Base-by-base conservation (phyloP, 2,113 vertebrate species). In the Mixornis gularis region DNA sequence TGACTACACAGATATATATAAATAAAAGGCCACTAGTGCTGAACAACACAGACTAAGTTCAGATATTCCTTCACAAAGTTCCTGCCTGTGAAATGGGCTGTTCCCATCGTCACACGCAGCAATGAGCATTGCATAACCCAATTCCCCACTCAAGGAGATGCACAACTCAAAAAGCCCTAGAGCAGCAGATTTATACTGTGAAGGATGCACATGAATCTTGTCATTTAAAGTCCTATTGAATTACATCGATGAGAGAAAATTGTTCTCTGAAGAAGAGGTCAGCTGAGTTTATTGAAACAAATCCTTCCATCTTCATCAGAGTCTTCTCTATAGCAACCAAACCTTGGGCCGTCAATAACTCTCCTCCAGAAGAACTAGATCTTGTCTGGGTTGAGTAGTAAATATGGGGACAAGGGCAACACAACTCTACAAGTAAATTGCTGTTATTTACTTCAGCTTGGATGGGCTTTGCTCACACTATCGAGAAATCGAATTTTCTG, bases 261-360 rank as follows among this genome's bases (percentile, higher is more conserved):
- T 86, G 95, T 78, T 87, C 91, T 85, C 65, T 52, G 91, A 91
- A 91, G 96, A 94, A 92, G 92, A 94, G 91, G 94, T 85, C 32
- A 64, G 71, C 52, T 1, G 58, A 80, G 79, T 79, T 94, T 92
- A 95, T 62, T 85, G 97, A 96, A 91, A 95, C 83, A 85, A 85
- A 95, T 76, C 88, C 95, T 95, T 93, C 93, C 76, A 59, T 93
- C 96, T 92, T 90, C 94, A 90, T 90, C 89, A 81, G 74, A 77
- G 79, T 55, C 30, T 78, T 90, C 93, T 88, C 92, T 56, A 81
- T n/a, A 85, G 93, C 69, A 94, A 93, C 93, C 30, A 2, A 81
- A 71, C 77, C 30, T 55, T n/a, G 32, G 80, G 69, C 80, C 1
- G 70, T 92, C 92, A 72, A 94, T 93, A 92, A 56, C 55, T 79